Percentiles rank a stretch among this genome's conserved stretches.
Evolutionary conservation across 2,113 vertebrate genomes (phyloP).

Genomic region (Pelusios castaneus): DNA sequence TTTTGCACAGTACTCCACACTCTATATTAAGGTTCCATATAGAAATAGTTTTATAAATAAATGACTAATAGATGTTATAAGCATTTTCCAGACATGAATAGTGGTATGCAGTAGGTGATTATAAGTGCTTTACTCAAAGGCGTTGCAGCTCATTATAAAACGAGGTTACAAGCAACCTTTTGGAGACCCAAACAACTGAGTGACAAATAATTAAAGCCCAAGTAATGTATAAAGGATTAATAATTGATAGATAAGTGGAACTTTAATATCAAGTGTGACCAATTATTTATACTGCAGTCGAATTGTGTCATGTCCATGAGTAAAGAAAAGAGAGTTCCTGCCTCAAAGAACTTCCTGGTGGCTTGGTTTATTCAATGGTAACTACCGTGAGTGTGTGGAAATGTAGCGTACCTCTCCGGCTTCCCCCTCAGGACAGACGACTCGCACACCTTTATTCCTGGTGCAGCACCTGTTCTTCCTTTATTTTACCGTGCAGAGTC

Average conservation of each 20-base stretch:
- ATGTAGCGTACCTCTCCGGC: not conserved
- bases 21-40: not conserved
- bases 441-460: too few species aligned
- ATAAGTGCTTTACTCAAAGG: not conserved
- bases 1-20: not conserved
- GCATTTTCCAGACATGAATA: not conserved
- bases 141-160: not conserved
- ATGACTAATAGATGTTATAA: not conserved
- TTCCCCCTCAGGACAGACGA: too few species aligned
- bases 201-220: not conserved
- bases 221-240: not conserved
- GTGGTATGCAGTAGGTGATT: not conserved
- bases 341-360: not conserved
- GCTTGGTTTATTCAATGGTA: not conserved
- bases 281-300: not conserved
- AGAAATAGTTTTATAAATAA: not conserved
- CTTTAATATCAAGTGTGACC: not conserved
- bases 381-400: not conserved
- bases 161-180: not conserved
- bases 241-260: not conserved
- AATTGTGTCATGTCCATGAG: fast-evolving
- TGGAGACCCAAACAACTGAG: not conserved
- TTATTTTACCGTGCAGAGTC: too few species aligned
- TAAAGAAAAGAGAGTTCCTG: not conserved
- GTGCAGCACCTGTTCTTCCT: too few species aligned